Evolutionary conservation across 1,140 invertebrate genomes (phyloP), one percentile per base, ranked within the genome.

Genomic region (Brachionus calyciflorus): DNA sequence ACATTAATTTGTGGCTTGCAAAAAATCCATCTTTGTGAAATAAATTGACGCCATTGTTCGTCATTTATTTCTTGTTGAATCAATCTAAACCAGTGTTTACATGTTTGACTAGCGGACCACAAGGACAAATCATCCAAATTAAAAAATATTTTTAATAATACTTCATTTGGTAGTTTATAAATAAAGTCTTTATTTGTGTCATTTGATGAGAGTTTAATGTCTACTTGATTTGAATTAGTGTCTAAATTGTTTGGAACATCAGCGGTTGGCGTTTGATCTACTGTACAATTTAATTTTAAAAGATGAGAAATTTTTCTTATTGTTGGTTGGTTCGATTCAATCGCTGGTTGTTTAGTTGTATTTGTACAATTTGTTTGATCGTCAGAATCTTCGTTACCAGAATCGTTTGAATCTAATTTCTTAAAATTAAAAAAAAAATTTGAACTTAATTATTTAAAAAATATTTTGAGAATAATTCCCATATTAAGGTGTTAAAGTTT

Each of bases 371-470:
- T 73, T 65, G 48, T 30, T 24, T n/a, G 17, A 46, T 68, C 80
- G 5, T 81, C 90, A n/a, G 93, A 92, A 82, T 96, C 93, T 82
- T 96, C 93, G 82, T 93, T 96, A 3, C 93, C 93, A 0, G 92
- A 94, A 82, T 96, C 93, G 81, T 92, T 91, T 80, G 93, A 92
- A 82, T 93, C 92, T 19, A 90, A 91, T 85, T 93, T 91, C 88
- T 93, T 79, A 6, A 81, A 79, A 65, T 28, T 51, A 12, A 28
- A 70, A 77, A 12, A n/a, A 24, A 17, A 63, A 19, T 26, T 21
- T 48, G 26, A 49, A 30, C 21, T 10, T 12, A 68, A 41, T 28
- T 3, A 53, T 17, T 26, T 60, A n/a, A 78, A 30, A 9, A 40
- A 41, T 30, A 37, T 17, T 30, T 28, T 30, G n/a, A n/a, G n/a